phyloP scores from a whole-genome alignment of 2,797 vertebrate genomes.

The Dermochelys coriacea region DNA sequence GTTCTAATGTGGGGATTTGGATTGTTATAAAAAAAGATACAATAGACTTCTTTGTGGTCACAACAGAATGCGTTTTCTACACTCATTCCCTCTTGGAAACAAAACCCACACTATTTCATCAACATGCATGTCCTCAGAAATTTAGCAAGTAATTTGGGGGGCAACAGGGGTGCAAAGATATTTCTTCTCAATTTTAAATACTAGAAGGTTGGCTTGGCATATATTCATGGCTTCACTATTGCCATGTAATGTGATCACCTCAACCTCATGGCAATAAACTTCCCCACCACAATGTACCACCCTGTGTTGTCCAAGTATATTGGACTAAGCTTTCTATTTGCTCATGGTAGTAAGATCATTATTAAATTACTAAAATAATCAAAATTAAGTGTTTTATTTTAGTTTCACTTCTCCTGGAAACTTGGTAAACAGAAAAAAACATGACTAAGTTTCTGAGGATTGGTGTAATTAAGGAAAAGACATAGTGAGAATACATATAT shows the following conservation, averaged over 20 bases:
- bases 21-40: neutral
- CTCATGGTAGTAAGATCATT: fast-evolving
- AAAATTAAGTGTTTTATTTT: neutral
- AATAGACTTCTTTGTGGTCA: neutral
- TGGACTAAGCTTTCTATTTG: fast-evolving
- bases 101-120: neutral
- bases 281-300: neutral
- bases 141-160: neutral
- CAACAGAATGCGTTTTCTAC: neutral
- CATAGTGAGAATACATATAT: neutral
- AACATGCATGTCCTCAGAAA: fast-evolving
- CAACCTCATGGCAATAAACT: fast-evolving
- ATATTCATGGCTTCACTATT: neutral
- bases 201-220: neutral
- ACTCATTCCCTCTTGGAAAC: neutral
- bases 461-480: fast-evolving
- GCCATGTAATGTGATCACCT: fast-evolving
- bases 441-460: neutral
- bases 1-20: neutral
- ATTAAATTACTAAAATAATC: no score
- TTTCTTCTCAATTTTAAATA: neutral
- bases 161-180: neutral
- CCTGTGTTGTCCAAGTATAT: fast-evolving
- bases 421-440: neutral
- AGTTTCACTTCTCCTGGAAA: neutral